Base-by-base conservation (phyloP, 2,797 vertebrate species). In the Apogon talboti region DNA sequence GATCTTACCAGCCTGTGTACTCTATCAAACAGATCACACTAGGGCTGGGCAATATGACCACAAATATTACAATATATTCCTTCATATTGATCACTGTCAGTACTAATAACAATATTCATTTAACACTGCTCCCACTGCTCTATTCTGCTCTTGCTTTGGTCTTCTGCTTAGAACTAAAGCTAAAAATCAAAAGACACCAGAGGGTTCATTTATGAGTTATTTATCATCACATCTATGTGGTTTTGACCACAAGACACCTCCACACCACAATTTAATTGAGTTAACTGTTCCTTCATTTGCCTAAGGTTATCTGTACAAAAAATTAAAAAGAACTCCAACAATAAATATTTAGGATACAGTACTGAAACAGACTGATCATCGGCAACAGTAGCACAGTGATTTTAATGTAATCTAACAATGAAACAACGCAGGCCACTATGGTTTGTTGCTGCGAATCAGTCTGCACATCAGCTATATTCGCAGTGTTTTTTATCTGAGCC, bases 21-120 rank as follows among this genome's bases (percentile, higher is more conserved):
- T 81, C 82, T 71, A 87, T 90, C 82, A 88, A 90, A 89, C 78
- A 59, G 74, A 90, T 83, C 81, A 64, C 76, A 73, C 47, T 30
- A 10, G 72, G 73, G 66, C 64, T 28, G 78, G 78, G 81, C 83
- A 87, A 89, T 68, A 79, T 42, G 68, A 82, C 83, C 80, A 81
- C 71, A 75, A 57, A 84, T 76, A 83, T 89, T 86, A 88, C 85
- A 85, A 87, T 87, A 71, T 67, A 71, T 81, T 78, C 66, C 74
- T 43, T 81, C 56, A 60, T 87, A 84, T 86, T 83, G 85, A 87
- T 84, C 80, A 82, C 53, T 74, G 83, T 83, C 83, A 66, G 83
- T 33, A 61, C 69, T 81, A 73, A 81, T 85, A 72, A 78, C 14
- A 1, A 35, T 40, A 57, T 64, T 10, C 7, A 37, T 74, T 68